Conservation (phyloP, 2,797 vertebrate genomes). For the Epinephelus awoara region DNA sequence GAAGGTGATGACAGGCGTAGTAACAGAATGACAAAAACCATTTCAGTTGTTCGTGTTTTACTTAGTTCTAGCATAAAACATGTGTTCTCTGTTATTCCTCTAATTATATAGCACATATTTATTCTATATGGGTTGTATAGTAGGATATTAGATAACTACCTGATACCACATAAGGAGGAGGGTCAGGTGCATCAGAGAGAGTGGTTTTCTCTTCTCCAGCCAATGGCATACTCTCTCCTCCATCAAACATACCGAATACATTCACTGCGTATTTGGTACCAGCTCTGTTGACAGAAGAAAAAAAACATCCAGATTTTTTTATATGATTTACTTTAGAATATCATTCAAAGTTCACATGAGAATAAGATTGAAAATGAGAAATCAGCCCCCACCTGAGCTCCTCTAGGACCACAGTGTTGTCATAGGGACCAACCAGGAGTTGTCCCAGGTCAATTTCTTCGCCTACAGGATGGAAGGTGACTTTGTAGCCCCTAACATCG, state of each 20-base stretch:
- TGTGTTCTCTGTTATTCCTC: slow-evolving; percentile 7
- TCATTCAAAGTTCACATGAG: neutral
- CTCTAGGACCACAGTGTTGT: slow-evolving; percentile 97
- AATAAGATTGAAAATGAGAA: neutral
- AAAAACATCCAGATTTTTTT: neutral
- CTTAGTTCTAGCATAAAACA: slow-evolving; percentile 13
- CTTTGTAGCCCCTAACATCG: slow-evolving; percentile 95
- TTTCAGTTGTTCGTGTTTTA: neutral
- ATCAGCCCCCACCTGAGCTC: slow-evolving; percentile 91
- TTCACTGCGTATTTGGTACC: slow-evolving; percentile 95
- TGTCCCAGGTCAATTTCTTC: slow-evolving; percentile 90
- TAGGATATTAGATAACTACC: slow-evolving; percentile 70
- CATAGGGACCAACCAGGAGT: slow-evolving; percentile 93
- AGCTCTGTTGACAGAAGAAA: slow-evolving; percentile 86
- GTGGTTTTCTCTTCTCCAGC: slow-evolving; percentile 98
- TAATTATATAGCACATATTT: neutral
- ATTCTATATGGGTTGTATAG: neutral
- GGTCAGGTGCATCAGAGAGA: slow-evolving; percentile 88
- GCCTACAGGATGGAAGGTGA: slow-evolving; percentile 92
- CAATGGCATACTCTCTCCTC: slow-evolving; percentile 95
- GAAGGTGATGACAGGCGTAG: slow-evolving; percentile 23
- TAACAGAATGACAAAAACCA: slow-evolving; percentile 19
- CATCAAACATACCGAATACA: slow-evolving; percentile 98
- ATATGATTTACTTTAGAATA: neutral
- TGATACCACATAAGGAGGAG: slow-evolving; percentile 63